A percentile compares a stretch with the other conserved stretches of the same genome.
phyloP scores from a whole-genome alignment of 2,888 invertebrate species.

The Rotaria socialis region DNA sequence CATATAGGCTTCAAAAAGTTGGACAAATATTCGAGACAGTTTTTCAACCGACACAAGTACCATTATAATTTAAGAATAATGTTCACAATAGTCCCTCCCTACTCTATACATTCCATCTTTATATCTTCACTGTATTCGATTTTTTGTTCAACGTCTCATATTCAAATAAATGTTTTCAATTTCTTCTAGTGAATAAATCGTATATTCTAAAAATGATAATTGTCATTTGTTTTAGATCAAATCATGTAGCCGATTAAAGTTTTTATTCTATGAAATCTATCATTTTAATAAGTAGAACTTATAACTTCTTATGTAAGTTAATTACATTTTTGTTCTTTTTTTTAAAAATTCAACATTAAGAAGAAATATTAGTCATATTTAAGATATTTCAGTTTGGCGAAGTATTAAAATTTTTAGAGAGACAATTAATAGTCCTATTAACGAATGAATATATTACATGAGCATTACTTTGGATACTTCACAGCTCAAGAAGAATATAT shows the following conservation, averaged over 20 bases:
- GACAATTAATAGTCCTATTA: too few relatives aligned
- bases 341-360: too few relatives aligned
- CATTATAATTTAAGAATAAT: background rate
- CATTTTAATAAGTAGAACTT: background rate
- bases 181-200: background rate
- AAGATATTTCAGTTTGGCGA: too few relatives aligned
- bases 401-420: too few relatives aligned
- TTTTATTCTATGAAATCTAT: background rate
- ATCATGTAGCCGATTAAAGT: background rate
- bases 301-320: background rate
- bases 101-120: background rate
- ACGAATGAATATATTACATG: too few relatives aligned
- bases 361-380: too few relatives aligned
- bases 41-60: background rate
- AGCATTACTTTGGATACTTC: too few relatives aligned
- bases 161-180: background rate
- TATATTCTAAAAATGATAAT: background rate
- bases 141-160: background rate
- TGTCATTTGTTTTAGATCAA: background rate
- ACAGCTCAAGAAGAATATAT: too few relatives aligned
- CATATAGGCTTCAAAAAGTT: background rate
- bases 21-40: slow-evolving; percentile 33
- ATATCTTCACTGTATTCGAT: background rate
- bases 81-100: background rate
- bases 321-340: background rate